These are phyloP conservation scores for Euschistus heros DNA, from an alignment of 1,140 invertebrate genomes.

Conservation along the genomic window DNA sequence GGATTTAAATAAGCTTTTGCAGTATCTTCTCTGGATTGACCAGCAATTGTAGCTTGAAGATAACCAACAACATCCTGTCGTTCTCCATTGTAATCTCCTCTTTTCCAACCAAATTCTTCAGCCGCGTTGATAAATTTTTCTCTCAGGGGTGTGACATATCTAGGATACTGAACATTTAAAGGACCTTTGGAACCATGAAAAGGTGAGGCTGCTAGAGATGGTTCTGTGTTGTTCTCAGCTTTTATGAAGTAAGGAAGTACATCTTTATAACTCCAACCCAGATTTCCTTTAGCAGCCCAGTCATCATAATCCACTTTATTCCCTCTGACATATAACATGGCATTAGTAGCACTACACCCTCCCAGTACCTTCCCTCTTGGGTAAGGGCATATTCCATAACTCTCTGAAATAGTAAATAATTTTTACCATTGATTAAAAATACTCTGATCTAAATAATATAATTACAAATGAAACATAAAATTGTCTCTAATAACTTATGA, in stretches of 20 bases:
- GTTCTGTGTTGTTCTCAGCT: not conserved
- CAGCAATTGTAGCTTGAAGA: not conserved
- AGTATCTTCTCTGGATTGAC: not conserved
- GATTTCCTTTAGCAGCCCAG: constrained; percentile 76
- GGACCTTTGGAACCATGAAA: not conserved
- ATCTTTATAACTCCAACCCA: constrained; percentile 79
- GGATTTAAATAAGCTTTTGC: not conserved
- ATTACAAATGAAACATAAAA: too few species aligned
- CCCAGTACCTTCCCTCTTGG: constrained; percentile 67
- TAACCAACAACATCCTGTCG: not conserved
- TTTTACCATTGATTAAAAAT: not conserved
- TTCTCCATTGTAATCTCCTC: constrained; percentile 1
- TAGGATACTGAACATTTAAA: constrained; percentile 2
- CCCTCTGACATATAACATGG: constrained; percentile 89
- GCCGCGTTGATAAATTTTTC: constrained; percentile 41
- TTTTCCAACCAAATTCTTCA: constrained; percentile 33
- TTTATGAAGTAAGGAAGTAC: constrained; percentile 81
- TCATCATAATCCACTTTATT: constrained; percentile 82
- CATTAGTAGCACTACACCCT: constrained; percentile 85
- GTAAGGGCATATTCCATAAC: not conserved
- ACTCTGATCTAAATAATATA: too few species aligned
- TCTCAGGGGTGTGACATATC: constrained; percentile 5
- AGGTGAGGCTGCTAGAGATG: not conserved
- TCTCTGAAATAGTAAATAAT: not conserved
- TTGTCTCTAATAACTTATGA: too few species aligned